A percentile compares a stretch with the other conserved stretches of the same genome.
phyloP scores from a whole-genome alignment of 1,140 invertebrate species.

The Mya arenaria region DNA sequence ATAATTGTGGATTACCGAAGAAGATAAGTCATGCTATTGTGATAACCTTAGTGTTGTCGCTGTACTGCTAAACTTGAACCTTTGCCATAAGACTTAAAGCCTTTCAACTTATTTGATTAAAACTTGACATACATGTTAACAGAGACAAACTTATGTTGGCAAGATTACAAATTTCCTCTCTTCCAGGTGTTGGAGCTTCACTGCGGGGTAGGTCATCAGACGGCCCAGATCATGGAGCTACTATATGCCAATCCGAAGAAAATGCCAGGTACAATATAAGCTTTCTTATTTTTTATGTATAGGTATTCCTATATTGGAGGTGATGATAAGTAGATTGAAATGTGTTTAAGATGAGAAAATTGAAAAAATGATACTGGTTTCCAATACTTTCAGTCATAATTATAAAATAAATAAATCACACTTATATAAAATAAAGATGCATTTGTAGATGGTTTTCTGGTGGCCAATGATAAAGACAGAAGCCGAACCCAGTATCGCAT shows the following conservation, averaged over 20 bases:
- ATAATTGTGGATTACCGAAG: not conserved
- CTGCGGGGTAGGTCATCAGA: conserved; percentile 98
- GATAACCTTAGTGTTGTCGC: too few species aligned
- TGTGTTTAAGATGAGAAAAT: too few species aligned
- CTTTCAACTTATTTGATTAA: too few species aligned
- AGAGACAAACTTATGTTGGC: not conserved
- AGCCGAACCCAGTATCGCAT: conserved; percentile 96
- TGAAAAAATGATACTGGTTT: too few species aligned
- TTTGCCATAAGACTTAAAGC: too few species aligned
- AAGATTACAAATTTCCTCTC: not conserved
- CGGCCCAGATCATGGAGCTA: conserved; percentile 97
- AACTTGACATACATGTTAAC: not conserved
- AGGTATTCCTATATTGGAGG: too few species aligned
- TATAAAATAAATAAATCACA: too few species aligned
- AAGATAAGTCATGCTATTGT: too few species aligned
- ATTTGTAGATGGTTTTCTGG: conserved; percentile 89
- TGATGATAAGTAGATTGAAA: too few species aligned
- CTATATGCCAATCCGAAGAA: conserved; percentile 88
- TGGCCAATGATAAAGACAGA: conserved; percentile 98
- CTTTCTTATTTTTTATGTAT: too few species aligned
- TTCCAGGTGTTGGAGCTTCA: conserved; percentile 96
- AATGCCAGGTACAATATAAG: conserved; percentile 83
- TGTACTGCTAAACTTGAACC: too few species aligned
- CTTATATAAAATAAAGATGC: conserved; percentile 19
- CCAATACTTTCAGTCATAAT: too few species aligned